Conservation (phyloP, 2,113 vertebrate species). For the Tringa solitaria region DNA sequence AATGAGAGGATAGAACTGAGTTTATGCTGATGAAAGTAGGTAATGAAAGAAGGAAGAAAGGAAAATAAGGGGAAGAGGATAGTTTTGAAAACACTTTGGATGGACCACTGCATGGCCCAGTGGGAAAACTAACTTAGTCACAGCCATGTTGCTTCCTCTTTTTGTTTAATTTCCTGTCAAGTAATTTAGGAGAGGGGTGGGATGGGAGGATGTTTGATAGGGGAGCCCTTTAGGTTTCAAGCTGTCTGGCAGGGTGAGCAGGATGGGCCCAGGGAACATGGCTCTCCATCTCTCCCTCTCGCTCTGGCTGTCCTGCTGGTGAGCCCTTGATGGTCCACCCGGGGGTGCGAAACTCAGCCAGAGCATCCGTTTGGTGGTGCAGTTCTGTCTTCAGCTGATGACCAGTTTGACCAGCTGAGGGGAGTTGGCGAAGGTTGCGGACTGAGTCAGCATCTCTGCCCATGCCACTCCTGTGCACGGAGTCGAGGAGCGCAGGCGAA, state of each 20-base stretch:
- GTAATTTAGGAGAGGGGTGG: background rate
- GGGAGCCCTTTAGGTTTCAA: background rate
- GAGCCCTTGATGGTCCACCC: background rate
- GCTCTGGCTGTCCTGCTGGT: background rate
- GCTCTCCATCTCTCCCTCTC: background rate
- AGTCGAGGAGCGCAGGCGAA: fast-evolving
- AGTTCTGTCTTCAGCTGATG: background rate
- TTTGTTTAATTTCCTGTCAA: background rate
- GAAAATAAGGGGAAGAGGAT: background rate
- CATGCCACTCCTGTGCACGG: fast-evolving
- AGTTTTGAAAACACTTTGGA: background rate
- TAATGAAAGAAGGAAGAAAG: background rate
- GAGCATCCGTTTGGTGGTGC: conserved; percentile 1
- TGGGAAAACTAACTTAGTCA: background rate
- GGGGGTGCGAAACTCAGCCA: background rate
- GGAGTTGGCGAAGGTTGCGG: background rate
- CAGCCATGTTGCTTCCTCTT: background rate
- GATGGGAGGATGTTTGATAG: background rate
- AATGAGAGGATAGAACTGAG: background rate
- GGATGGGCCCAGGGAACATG: background rate
- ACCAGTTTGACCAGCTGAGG: background rate
- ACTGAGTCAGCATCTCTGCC: conserved; percentile 20
- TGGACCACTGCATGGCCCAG: background rate
- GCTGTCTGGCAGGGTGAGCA: background rate
- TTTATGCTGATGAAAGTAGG: background rate